Conservation (phyloP, 2,113 vertebrate species). For the Pleuronectes platessa region DNA sequence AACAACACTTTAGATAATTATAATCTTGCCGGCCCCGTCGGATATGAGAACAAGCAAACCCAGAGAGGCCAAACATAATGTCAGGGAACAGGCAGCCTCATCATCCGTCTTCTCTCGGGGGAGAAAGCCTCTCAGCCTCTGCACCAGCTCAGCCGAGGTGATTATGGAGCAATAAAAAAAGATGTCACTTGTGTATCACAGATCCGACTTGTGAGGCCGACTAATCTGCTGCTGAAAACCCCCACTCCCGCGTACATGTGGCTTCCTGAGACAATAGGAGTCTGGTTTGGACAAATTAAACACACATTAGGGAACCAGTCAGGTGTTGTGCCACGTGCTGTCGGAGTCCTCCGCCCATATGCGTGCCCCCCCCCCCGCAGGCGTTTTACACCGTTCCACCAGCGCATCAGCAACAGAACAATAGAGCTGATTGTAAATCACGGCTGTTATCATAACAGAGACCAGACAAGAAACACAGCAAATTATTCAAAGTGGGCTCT, state of each 20-base stretch:
- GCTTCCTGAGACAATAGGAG: conserved; percentile 22
- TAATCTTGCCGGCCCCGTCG: conserved; percentile 15
- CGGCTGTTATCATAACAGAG: conserved; percentile 11
- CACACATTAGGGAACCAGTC: conserved; percentile 55
- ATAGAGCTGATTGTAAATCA: conserved; percentile 36
- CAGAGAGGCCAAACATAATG: conserved; percentile 20
- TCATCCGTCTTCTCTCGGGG: conserved; percentile 21
- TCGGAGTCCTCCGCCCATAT: background rate
- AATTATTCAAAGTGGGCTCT: conserved; percentile 40
- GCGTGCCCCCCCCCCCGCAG: conserved; percentile 21
- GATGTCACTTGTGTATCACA: conserved; percentile 44
- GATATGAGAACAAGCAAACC: conserved; percentile 23
- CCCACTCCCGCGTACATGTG: background rate
- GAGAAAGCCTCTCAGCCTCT: conserved; percentile 32
- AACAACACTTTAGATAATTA: conserved; percentile 42
- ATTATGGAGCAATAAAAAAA: conserved; percentile 65
- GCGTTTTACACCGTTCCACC: background rate
- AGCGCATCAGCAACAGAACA: conserved; percentile 2
- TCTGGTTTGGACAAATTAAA: conserved; percentile 58
- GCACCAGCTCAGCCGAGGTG: conserved; percentile 28
- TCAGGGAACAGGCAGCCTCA: conserved; percentile 16
- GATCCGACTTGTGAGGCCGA: conserved; percentile 31
- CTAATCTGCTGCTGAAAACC: conserved; percentile 26
- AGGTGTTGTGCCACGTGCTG: conserved; percentile 37
- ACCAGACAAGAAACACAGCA: conserved; percentile 3